Evolutionary conservation across 2,113 vertebrate species (phyloP), one percentile per base, ranked within the genome.

Genomic region (Pholis gunnellus): DNA sequence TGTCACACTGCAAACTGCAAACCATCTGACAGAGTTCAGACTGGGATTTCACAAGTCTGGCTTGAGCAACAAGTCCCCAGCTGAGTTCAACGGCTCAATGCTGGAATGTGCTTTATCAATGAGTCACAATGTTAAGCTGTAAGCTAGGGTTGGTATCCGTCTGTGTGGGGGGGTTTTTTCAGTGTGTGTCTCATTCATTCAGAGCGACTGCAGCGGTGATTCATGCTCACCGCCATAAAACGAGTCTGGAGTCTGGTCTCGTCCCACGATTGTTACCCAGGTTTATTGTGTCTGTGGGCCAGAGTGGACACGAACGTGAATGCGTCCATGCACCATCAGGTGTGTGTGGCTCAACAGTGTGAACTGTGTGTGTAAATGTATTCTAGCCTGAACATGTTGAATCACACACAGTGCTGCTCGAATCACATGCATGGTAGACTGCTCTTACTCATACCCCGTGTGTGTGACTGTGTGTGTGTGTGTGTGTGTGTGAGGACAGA

Each of bases 31-130:
- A 11, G 52, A 40, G 42, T 0, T 27, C 10, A 57, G 72, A 80
- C 73, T 57, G 64, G 20, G 67, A 79, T 44, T 81, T 84, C 74
- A 74, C 69, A 77, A 54, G 72, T 60, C 72, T 20, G 60, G 68
- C 72, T 81, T 70, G 22, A 78, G 82, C 69, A 77, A 79, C 68
- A 77, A 40, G 38, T 75, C 87, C 82, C 78, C 82, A 78, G 90
- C 80, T 18, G 82, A 90, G 88, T 75, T 77, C 54, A 75, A 34
- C 57, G 22, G 72, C 66, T 75, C 63, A 52, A 4, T 11, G 2
- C 64, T 59, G 90, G 86, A 93, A 88, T 91, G 77, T 75, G 81
- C 85, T 87, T 84, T 31, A 84, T 91, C 87, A 90, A 84, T 91
- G 88, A 92, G 87, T 94, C 87, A 92, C 84, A 29, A 31, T 46